Percentiles rank a stretch among this genome's conserved stretches.
Conservation (phyloP, 2,888 invertebrate genomes). For the Luperina nickerlii region DNA sequence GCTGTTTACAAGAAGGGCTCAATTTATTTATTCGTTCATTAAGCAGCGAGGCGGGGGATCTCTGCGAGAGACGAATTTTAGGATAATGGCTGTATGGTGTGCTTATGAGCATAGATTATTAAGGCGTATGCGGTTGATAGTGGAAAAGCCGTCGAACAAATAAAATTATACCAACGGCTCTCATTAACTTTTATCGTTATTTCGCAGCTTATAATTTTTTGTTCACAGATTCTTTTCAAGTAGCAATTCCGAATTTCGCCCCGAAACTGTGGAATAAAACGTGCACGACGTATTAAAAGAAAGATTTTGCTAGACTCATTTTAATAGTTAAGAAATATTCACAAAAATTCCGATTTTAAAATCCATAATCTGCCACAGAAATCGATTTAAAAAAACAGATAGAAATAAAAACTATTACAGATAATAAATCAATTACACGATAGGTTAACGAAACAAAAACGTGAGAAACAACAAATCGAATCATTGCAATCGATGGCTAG, state of each 20-base stretch:
- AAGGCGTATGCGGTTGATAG: constrained; percentile 68
- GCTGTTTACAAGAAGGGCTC: constrained; percentile 88
- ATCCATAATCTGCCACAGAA: constrained; percentile 56
- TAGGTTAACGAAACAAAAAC: constrained; percentile 86
- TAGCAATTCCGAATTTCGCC: constrained; percentile 16
- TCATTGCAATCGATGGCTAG: constrained; percentile 81
- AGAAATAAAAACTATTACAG: constrained; percentile 79
- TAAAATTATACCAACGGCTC: constrained; percentile 60
- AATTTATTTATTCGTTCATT: constrained; percentile 90
- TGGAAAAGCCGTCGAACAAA: constrained; percentile 63
- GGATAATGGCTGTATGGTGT: constrained; percentile 83
- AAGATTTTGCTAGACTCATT: constrained; percentile 1
- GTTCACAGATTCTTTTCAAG: constrained; percentile 37
- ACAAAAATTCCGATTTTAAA: constrained; percentile 34
- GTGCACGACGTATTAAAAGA: constrained; percentile 14
- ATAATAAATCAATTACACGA: constrained; percentile 84
- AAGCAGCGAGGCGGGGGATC: constrained; percentile 85
- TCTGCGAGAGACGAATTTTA: constrained; percentile 87
- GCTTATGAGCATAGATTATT: constrained; percentile 73
- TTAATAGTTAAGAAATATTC: constrained; percentile 18
- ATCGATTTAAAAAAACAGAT: constrained; percentile 68
- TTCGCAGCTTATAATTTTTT: constrained; percentile 51
- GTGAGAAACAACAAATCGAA: constrained; percentile 86
- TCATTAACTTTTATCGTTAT: constrained; percentile 61
- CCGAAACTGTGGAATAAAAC: constrained; percentile 21